Evolutionary conservation across 1,140 invertebrate species (phyloP), one percentile per base, ranked within the genome.

Genomic region (Triops longicaudatus): DNA sequence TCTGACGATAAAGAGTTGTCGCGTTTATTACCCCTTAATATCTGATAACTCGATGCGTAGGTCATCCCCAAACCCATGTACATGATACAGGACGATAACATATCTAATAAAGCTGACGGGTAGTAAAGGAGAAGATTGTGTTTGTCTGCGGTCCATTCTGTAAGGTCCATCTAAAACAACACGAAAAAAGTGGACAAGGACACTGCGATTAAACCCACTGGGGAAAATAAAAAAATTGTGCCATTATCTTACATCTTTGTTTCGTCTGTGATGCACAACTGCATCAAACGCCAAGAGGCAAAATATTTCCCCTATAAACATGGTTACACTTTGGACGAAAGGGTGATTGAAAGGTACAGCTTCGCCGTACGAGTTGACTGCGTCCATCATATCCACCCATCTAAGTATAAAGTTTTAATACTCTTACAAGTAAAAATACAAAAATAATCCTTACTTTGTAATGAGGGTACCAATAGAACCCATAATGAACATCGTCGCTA

Each of bases 371-470:
- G 50, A 63, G 50, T 63, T 63, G 14, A 63, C 50, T 17, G 50
- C 50, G 50, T 63, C 50, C 50, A 63, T 63, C 50, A 63, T 63
- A 17, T 63, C 50, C 50, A 63, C 50, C 50, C 50, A 63, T 63
- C 50, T 63, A 63, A 63, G 17, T 1, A 63, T 12, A 22, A 12
- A 63, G 14, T 1, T 10, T 63, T 63, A 22, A n/a, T 63, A n/a
- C n/a, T 6, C 43, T 17, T 12, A 44, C 11, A 63, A 22, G 17
- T 6, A 22, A 0, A 22, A 14, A 63, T n/a, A 5, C 14, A 22
- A 0, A 63, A 14, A 63, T 63, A 63, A 2, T 37, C 31, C 31
- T 37, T 63, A 63, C 50, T 63, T 63, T 22, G 50, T 63, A 63
- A 63, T 63, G 11, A 63, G 50, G n/a, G 50, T 63, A 9, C 50